Base-by-base conservation (phyloP, 2,113 vertebrate species). In the Monopterus albus region DNA sequence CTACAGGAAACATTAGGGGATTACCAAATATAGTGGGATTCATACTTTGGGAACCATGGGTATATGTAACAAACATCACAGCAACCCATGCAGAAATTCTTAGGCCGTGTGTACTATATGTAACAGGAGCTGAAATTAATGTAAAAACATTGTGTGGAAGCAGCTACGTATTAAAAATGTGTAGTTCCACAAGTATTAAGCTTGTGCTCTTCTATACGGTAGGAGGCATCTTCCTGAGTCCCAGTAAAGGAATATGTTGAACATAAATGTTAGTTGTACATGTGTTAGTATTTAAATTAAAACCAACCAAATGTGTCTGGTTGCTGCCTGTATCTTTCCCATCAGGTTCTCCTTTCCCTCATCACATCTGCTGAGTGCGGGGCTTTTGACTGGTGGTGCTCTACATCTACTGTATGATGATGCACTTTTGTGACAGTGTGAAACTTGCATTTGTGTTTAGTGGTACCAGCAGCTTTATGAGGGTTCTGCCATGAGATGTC, bases 321-420 rank as follows among this genome's bases (percentile, higher is more conserved):
- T 58, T 69, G 52, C 40, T 28, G 47, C 42, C 64, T 53, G 55
- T 29, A 67, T 49, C 49, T 64, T 63, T 51, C 58, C 18, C 53
- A 59, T 72, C 56, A 60, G 60, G 23, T 49, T 72, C 51, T 59
- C 35, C 49, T 45, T 38, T 50, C 75, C 39, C 31, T 66, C 9
- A 3, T 4, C 56, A 52, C 68, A 61, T 81, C 77, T 68, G 52
- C 55, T 42, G 35, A 67, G 68, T 57, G 61, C 45, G 64, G 58
- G 62, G 50, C 62, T 70, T 53, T 35, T 57, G 59, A 70, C 69
- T 84, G 28, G 70, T 42, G 35, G 12, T 10, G 55, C 8, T 7
- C 20, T 26, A 28, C 14, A 7, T n/a, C n/a, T n/a, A n/a, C n/a
- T 45, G 23, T 45, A 25, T 28, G 49, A 56, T 46, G 36, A 7